Base-by-base conservation (phyloP, 2,888 invertebrate species). In the Herminia tarsipennalis region DNA sequence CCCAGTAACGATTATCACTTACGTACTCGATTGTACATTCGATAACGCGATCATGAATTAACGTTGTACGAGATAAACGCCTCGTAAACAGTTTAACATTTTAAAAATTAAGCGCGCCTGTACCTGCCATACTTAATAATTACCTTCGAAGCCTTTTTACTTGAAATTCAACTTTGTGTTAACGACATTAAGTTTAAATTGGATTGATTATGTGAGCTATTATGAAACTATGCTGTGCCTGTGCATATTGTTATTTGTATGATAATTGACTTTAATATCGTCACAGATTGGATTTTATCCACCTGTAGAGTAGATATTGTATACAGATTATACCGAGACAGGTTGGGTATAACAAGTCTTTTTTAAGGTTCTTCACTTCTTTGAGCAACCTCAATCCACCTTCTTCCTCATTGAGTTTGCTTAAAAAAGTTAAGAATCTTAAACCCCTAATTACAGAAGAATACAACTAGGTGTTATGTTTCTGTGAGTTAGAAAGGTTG, bases 21-120 rank as follows among this genome's bases (percentile, higher is more conserved):
- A 22, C 35, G 49, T 34, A 9, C 48, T 2, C 30, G 43, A 45
- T 45, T 53, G 58, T 67, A 61, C 57, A 28, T 40, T 54, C 43
- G 39, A 48, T 35, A 57, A 53, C 62, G 42, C 47, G 53, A 53
- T 56, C 65, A 35, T 62, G 59, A 66, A 65, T 66, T 66, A 66
- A 58, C 52, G 50, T 64, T 70, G 63, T 58, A 72, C 64, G 67
- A 69, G 54, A 56, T 47, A 46, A 63, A 37, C 27, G 49, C 27
- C 47, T 40, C 55, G 45, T 59, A 58, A 56, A 70, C 53, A 43
- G 53, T 52, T 56, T 46, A 59, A 61, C 53, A 49, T 61, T 64
- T 47, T 39, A 43, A 66, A 62, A 63, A 69, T 66, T 62, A 54
- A 58, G 24, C 45, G 10, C 38, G 34, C 8, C 37, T 51, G 33